Percentiles rank a stretch among this genome's conserved stretches.
phyloP scores from a whole-genome alignment of 2,113 vertebrate genomes.

The Triplophysa rosa region DNA sequence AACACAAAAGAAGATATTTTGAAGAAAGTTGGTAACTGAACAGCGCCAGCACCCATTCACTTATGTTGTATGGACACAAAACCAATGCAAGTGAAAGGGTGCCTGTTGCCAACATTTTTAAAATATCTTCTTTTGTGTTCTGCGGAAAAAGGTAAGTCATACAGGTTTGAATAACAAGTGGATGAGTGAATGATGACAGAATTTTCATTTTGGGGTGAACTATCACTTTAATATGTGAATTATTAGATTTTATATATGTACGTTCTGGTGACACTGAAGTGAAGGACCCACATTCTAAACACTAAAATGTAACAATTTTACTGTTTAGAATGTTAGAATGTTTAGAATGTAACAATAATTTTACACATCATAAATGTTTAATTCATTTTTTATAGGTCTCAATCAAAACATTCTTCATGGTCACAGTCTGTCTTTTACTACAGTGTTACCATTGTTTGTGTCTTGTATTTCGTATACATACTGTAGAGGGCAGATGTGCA shows the following conservation, averaged over 20 bases:
- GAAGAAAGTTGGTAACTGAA: too few relatives aligned
- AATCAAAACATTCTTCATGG: too few relatives aligned
- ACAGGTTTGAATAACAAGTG: too few relatives aligned
- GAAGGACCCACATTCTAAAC: not conserved
- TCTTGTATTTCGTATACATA: constrained; percentile 56
- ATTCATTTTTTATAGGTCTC: not conserved
- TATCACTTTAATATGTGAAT: constrained; percentile 33
- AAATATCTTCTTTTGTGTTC: too few relatives aligned
- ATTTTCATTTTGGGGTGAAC: constrained; percentile 18
- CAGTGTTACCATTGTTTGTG: constrained; percentile 58
- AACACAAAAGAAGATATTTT: too few relatives aligned
- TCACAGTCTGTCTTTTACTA: constrained; percentile 36
- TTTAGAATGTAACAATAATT: not conserved
- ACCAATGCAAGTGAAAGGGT: too few relatives aligned
- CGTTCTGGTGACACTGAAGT: constrained; percentile 50
- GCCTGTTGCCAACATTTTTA: too few relatives aligned
- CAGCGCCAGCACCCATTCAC: too few relatives aligned
- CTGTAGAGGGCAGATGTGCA: constrained; percentile 55
- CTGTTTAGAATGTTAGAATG: too few relatives aligned
- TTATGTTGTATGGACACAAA: too few relatives aligned
- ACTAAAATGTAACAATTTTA: not conserved
- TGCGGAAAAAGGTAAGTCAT: too few relatives aligned
- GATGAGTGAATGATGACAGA: not conserved
- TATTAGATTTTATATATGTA: constrained; percentile 21
- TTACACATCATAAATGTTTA: not conserved